Conservation (phyloP, 30 jellyfish, hydroid and myxozoan genomes). For the Aurelia aurita region DNA sequence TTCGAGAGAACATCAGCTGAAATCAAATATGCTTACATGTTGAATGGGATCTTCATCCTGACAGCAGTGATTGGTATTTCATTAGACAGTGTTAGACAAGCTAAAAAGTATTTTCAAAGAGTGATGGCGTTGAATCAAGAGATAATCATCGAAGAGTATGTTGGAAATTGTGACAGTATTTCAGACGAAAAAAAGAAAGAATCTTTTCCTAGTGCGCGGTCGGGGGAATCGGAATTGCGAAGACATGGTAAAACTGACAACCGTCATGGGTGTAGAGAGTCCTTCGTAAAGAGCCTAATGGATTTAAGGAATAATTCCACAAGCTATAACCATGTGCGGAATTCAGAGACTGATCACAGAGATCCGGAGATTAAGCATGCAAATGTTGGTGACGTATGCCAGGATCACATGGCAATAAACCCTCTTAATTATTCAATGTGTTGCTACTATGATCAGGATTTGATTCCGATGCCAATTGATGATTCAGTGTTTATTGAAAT, state of each 20-base stretch:
- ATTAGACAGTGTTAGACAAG: slow-evolving; percentile 73
- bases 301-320: no score
- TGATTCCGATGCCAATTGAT: slow-evolving; percentile 1
- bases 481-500: slow-evolving; percentile 49
- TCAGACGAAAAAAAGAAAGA: background rate
- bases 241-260: no score
- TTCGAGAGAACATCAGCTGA: slow-evolving; percentile 76
- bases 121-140: slow-evolving; percentile 70
- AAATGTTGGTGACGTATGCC: no score
- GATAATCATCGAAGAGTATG: slow-evolving; percentile 40
- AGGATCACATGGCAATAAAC: no score
- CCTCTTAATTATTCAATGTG: no score
- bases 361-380: no score
- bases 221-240: no score
- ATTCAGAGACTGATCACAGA: no score
- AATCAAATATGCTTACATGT: slow-evolving; percentile 70
- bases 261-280: no score
- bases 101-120: slow-evolving; percentile 57
- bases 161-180: slow-evolving; percentile 24
- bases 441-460: no score
- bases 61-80: slow-evolving; percentile 73
- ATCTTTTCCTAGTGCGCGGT: background rate
- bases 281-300: no score
- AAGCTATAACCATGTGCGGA: no score
- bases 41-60: slow-evolving; percentile 65